Evolutionary conservation across 2,797 vertebrate species (phyloP).

Genomic region (Spondyliosoma cantharus): DNA sequence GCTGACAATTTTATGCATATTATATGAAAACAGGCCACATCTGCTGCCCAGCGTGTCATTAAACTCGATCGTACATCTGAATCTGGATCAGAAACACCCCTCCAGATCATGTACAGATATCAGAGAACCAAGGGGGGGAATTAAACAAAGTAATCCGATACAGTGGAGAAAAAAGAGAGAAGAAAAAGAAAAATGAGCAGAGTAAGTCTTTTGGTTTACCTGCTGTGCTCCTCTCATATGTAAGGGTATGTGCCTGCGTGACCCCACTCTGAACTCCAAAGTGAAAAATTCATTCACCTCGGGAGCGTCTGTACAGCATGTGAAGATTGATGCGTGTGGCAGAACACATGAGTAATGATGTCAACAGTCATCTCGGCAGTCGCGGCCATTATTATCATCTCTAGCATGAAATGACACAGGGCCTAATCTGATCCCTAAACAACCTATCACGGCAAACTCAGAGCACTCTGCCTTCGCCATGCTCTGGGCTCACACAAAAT

Average conservation of each 20-base stretch:
- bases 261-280: conserved; percentile 85
- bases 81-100: conserved; percentile 28
- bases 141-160: conserved; percentile 58
- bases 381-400: conserved; percentile 82
- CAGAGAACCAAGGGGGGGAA: conserved; percentile 23
- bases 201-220: conserved; percentile 72
- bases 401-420: conserved; percentile 77
- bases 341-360: conserved; percentile 86
- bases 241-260: conserved; percentile 75
- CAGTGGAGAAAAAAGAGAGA: conserved; percentile 11
- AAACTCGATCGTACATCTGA: conserved; percentile 50
- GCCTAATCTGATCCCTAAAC: conserved; percentile 80
- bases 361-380: conserved; percentile 83
- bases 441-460: conserved; percentile 64
- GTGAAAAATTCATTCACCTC: conserved; percentile 88
- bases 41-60: conserved; percentile 20
- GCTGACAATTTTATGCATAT: conserved; percentile 5
- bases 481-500: conserved; percentile 54
- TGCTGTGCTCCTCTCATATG: conserved; percentile 76
- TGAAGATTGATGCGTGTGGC: conserved; percentile 86
- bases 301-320: conserved; percentile 77
- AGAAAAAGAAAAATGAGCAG: conserved; percentile 59
- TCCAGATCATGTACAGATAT: conserved; percentile 30
- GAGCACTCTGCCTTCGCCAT: conserved; percentile 41
- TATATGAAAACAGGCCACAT: conserved; percentile 20